phyloP scores from a whole-genome alignment of 1,140 invertebrate genomes.

The Eupristina koningsbergeri region DNA sequence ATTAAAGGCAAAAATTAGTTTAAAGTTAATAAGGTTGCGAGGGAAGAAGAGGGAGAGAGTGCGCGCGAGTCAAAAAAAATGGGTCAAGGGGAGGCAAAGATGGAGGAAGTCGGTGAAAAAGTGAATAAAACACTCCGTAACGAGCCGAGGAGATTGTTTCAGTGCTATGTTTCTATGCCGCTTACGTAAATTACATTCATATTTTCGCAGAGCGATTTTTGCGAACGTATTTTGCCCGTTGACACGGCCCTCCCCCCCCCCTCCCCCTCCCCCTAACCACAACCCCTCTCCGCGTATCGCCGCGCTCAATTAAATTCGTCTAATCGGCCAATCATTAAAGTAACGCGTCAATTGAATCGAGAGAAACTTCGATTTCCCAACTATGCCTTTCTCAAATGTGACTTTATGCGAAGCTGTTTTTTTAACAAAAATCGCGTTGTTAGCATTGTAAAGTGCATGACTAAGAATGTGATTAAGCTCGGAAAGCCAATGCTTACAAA shows the following conservation, averaged over 20 bases:
- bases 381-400: not conserved
- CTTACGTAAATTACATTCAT: slow-evolving; percentile 23
- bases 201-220: not conserved
- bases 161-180: slow-evolving; percentile 17
- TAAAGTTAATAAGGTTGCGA: not conserved
- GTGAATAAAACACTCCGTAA: slow-evolving; percentile 31
- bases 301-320: slow-evolving; percentile 37
- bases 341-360: not conserved
- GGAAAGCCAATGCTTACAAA: not conserved
- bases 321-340: slow-evolving; percentile 42
- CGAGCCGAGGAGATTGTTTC: not conserved
- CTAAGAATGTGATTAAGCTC: slow-evolving; percentile 9
- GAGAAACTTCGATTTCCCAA: slow-evolving; percentile 18
- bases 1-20: too few relatives aligned
- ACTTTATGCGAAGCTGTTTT: not conserved
- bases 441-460: slow-evolving; percentile 11
- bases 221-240: not conserved
- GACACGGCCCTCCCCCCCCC: too few relatives aligned
- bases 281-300: slow-evolving; percentile 5
- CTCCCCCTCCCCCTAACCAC: not conserved
- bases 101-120: not conserved
- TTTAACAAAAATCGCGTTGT: slow-evolving; percentile 8
- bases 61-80: not conserved
- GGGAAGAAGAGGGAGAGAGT: not conserved
- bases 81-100: not conserved